Evolutionary conservation across 2,888 invertebrate species (phyloP), one percentile per base, ranked within the genome.

Genomic region (Agapetus fuscipes): DNA sequence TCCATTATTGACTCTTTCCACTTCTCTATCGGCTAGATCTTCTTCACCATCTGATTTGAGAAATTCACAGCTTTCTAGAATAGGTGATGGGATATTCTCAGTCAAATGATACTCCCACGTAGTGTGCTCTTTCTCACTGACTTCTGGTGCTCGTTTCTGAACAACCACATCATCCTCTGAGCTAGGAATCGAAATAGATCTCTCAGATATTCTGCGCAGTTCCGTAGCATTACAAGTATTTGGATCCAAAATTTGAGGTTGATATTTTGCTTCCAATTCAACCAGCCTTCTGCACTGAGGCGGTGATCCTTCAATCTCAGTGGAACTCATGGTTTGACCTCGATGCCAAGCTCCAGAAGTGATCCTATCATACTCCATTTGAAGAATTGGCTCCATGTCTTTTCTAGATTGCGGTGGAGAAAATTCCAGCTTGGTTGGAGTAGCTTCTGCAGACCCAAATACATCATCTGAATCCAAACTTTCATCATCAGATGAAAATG

Each of bases 401-500:
- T 82, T 82, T 5, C 82, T 71, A 26, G 81, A 82, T 53, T 83
- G 82, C 3, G 82, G 82, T 2, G 82, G 82, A 10, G 82, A 82
- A 57, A 82, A 82, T 54, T 83, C 82, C 25, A 82, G 64, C 51
- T 78, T 74, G 6, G 73, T 72, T 2, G 82, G 82, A 40, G 80
- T 80, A 11, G 81, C 80, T 60, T 83, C 82, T 1, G 82, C 79
- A 16, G 80, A 80, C 17, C 82, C 82, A 54, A 83, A 83, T 1
- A 83, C 82, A 57, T 83, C 82, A 57, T 83, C 82, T 0, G 82
- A 82, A 60, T 83, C 82, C 10, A 83, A 66, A 46, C 81, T 82
- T 61, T 83, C 82, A 52, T 83, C 82, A 49, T 83, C 82, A 0
- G 82, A 82, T 35, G 81, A 82, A 52, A 83, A 83, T 1, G 82